Conservation (phyloP, 2,113 vertebrate species). For the Esox niger region DNA sequence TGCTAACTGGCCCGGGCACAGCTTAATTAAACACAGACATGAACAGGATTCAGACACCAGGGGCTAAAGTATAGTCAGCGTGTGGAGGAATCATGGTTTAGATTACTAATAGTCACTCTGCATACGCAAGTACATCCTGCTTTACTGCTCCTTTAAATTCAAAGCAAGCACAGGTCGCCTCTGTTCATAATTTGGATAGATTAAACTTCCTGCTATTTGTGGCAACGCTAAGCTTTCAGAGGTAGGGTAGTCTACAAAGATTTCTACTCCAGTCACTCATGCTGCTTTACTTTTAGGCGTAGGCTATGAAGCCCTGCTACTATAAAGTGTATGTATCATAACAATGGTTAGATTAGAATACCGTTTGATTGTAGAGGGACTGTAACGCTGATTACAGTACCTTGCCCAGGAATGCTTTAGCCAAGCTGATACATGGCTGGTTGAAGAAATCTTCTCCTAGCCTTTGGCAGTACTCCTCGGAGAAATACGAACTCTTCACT, state of each 20-base stretch:
- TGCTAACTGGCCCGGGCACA: background rate
- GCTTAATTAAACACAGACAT: constrained; percentile 21
- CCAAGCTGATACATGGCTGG: constrained; percentile 80
- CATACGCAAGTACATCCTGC: background rate
- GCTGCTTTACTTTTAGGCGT: no score
- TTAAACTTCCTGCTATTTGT: no score
- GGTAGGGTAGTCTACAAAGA: no score
- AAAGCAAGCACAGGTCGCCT: no score
- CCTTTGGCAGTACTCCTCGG: constrained; percentile 17
- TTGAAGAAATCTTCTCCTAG: constrained; percentile 80
- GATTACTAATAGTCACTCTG: background rate
- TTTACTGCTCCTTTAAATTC: background rate
- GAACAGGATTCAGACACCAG: constrained; percentile 3
- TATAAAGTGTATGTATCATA: no score
- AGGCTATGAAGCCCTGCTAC: no score
- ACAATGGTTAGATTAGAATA: no score
- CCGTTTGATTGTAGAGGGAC: no score
- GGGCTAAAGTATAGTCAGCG: background rate
- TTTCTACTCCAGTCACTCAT: no score
- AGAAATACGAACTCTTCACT: constrained; percentile 77
- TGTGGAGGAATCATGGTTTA: background rate
- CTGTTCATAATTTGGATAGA: no score
- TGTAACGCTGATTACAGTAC: no score
- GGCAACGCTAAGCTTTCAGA: no score
- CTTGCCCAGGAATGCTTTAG: constrained; percentile 89